Conservation (phyloP, 2,113 vertebrate species). For the Egretta garzetta region DNA sequence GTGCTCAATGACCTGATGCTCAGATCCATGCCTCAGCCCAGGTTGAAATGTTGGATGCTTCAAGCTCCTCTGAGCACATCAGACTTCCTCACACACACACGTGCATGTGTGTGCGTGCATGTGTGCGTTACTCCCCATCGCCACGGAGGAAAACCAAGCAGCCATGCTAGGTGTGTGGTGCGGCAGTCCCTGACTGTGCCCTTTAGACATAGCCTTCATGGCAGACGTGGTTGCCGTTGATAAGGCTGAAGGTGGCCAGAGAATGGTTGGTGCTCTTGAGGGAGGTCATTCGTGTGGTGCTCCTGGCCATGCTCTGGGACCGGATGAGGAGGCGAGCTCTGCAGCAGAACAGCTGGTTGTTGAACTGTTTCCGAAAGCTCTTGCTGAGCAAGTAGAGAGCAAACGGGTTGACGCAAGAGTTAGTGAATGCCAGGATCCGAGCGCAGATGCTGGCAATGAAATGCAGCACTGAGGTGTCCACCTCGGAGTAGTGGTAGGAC, state of each 20-base stretch:
- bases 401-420: slow-evolving; percentile 95
- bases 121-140: background rate
- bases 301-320: slow-evolving; percentile 76
- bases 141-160: background rate
- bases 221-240: slow-evolving; percentile 81
- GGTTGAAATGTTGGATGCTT: background rate
- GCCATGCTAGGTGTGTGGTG: fast-evolving
- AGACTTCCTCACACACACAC: fast-evolving
- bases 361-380: slow-evolving; percentile 94
- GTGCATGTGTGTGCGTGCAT: background rate
- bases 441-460: slow-evolving; percentile 88
- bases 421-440: slow-evolving; percentile 92
- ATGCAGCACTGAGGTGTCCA: slow-evolving; percentile 91
- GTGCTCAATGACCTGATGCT: background rate
- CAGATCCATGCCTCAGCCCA: background rate
- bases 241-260: slow-evolving; percentile 83
- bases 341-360: slow-evolving; percentile 90
- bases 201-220: slow-evolving; percentile 82
- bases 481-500: slow-evolving; percentile 92
- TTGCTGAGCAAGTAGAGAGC: slow-evolving; percentile 95
- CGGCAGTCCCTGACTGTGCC: background rate
- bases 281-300: slow-evolving; percentile 85
- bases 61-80: background rate
- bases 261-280: slow-evolving; percentile 91
- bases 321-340: slow-evolving; percentile 67